Conservation (phyloP, 2,888 invertebrate species). For the Papilio protenor region DNA sequence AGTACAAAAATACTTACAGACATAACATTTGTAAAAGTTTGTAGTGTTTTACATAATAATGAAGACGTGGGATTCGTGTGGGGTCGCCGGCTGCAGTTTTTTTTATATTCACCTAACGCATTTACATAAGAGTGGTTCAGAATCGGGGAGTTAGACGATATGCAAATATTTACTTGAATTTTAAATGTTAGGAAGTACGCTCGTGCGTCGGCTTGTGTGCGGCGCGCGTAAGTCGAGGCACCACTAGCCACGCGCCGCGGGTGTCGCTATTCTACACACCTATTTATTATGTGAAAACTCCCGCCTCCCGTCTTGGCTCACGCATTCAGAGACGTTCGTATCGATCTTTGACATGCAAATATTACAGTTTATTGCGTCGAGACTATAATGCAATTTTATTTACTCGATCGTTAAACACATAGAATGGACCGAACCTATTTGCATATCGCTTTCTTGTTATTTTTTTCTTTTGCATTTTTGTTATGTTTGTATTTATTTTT, state of each 20-base stretch:
- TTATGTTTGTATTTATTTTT: constrained; percentile 84
- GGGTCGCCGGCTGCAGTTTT: constrained; percentile 79
- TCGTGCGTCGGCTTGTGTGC: constrained; percentile 58
- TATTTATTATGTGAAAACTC: constrained; percentile 71
- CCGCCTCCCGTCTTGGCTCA: constrained; percentile 61
- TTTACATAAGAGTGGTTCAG: constrained; percentile 78
- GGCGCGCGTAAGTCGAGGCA: constrained; percentile 53
- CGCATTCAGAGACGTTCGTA: constrained; percentile 67
- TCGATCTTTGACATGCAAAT: constrained; percentile 79
- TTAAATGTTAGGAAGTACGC: constrained; percentile 65
- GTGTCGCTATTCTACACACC: constrained; percentile 62
- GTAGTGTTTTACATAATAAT: constrained; percentile 76
- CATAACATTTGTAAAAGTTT: constrained; percentile 73
- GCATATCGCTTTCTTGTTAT: constrained; percentile 77
- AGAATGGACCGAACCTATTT: constrained; percentile 63
- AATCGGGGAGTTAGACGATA: constrained; percentile 82
- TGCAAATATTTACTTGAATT: constrained; percentile 82
- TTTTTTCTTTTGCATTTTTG: constrained; percentile 64
- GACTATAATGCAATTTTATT: constrained; percentile 61
- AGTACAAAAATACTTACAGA: constrained; percentile 81
- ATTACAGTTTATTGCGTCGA: constrained; percentile 53
- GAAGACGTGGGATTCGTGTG: constrained; percentile 67
- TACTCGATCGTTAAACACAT: constrained; percentile 53
- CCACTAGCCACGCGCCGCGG: constrained; percentile 73
- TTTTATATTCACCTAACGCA: constrained; percentile 64